Evolutionary conservation across 1,140 invertebrate genomes (phyloP).

Genomic region (Steinernema khuongi): DNA sequence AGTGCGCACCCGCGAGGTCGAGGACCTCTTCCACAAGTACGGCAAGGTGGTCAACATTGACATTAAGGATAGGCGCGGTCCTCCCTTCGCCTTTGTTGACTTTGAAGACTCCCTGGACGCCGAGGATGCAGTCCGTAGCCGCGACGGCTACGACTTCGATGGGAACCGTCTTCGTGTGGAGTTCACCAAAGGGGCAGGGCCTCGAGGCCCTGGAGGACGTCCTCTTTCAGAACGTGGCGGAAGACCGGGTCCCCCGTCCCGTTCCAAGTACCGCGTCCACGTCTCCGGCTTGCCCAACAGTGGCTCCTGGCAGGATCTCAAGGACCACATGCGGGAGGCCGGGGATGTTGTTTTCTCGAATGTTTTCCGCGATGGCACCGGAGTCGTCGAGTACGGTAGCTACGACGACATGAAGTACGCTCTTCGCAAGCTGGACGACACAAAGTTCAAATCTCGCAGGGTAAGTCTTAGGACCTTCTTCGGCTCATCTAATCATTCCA

Average conservation of each 20-base stretch:
- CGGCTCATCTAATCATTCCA: not conserved
- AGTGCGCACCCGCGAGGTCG: conserved; percentile 93
- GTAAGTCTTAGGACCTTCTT: conserved; percentile 66
- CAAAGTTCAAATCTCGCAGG: conserved; percentile 93
- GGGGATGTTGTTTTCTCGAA: conserved; percentile 99
- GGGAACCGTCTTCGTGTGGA: conserved; percentile 92
- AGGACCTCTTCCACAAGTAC: conserved; percentile 98
- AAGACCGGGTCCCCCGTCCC: conserved; percentile 61
- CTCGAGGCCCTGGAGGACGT: conserved; percentile 63
- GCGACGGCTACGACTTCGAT: conserved; percentile 97
- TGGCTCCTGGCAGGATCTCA: conserved; percentile 95
- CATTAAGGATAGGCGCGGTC: conserved; percentile 79
- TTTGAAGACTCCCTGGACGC: conserved; percentile 87
- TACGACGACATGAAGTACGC: conserved; percentile 99
- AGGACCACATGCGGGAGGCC: conserved; percentile 98
- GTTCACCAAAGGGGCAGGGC: conserved; percentile 72
- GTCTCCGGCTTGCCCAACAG: conserved; percentile 72
- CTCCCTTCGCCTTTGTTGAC: conserved; percentile 98
- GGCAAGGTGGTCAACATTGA: conserved; percentile 97
- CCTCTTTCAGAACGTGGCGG: conserved; percentile 46
- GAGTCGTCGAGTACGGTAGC: conserved; percentile 90
- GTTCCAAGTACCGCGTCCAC: conserved; percentile 49
- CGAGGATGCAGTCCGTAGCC: conserved; percentile 88
- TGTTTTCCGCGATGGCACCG: conserved; percentile 97
- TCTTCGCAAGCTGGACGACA: conserved; percentile 92